These are phyloP conservation scores for Cataglyphis altisquamis DNA, from an alignment of 2,888 invertebrate species.

Conservation along the genomic window DNA sequence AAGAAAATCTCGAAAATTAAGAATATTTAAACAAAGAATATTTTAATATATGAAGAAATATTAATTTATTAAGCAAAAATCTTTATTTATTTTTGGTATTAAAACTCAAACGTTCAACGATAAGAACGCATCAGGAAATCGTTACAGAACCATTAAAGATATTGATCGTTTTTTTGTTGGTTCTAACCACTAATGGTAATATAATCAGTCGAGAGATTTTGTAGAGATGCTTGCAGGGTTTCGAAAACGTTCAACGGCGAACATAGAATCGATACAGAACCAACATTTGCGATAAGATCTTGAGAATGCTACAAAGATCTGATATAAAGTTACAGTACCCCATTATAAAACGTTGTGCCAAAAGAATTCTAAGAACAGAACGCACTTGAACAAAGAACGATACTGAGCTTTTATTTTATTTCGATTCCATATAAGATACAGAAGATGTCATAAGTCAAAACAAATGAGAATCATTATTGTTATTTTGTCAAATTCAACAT, in stretches of 20 bases:
- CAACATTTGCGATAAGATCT: slow-evolving; percentile 9
- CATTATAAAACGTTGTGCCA: not conserved
- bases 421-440: not conserved
- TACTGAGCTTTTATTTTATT: not conserved
- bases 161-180: slow-evolving; percentile 9
- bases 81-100: slow-evolving; percentile 19
- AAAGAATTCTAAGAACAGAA: slow-evolving; percentile 19
- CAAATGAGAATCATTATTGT: not conserved
- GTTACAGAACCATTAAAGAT: not conserved
- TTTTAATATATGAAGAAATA: not conserved
- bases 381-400: not conserved
- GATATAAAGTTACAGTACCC: not conserved
- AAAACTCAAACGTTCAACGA: not conserved
- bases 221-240: not conserved
- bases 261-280: slow-evolving; percentile 7
- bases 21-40: not conserved
- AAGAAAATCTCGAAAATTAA: not conserved
- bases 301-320: slow-evolving; percentile 1
- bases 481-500: not conserved
- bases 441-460: not conserved
- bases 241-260: not conserved
- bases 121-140: slow-evolving; percentile 27
- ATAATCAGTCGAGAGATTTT: slow-evolving; percentile 16
- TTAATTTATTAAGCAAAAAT: slow-evolving; percentile 5
- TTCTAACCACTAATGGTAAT: slow-evolving; percentile 5